Conservation (phyloP, 2,888 invertebrate species). For the Leptopterna dolabrata region DNA sequence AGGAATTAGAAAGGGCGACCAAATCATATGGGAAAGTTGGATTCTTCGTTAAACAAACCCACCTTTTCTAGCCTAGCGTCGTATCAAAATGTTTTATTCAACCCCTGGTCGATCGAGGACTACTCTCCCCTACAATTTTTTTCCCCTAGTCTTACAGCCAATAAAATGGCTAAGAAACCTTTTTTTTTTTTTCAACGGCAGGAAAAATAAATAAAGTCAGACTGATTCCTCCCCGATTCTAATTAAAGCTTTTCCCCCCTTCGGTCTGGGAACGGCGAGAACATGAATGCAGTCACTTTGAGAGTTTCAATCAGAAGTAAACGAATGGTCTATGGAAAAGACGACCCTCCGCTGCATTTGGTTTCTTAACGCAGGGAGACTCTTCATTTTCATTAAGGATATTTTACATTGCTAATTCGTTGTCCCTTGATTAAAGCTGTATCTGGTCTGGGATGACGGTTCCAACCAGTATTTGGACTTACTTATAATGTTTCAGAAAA, state of each 20-base stretch:
- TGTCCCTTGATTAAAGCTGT: neutral
- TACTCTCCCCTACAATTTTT: too few species aligned
- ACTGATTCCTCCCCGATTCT: neutral
- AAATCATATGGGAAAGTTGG: too few species aligned
- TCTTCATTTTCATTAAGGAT: neutral
- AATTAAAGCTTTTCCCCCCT: neutral
- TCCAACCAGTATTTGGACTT: too few species aligned
- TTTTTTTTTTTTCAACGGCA: neutral
- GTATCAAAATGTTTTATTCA: too few species aligned
- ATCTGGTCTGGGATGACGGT: neutral
- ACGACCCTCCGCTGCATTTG: neutral
- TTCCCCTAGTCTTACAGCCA: neutral
- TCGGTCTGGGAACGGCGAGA: neutral
- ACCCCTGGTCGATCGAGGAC: too few species aligned
- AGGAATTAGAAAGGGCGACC: too few species aligned
- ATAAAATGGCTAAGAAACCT: constrained; percentile 3
- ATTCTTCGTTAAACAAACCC: too few species aligned
- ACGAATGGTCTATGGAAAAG: neutral
- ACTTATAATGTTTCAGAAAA: too few species aligned
- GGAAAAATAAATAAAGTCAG: constrained; percentile 9
- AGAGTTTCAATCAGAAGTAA: constrained; percentile 3
- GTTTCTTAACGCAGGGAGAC: neutral
- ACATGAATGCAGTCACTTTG: constrained; percentile 11
- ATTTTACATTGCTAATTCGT: constrained; percentile 12
- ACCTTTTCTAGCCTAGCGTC: too few species aligned